phyloP scores from a whole-genome alignment of 2,797 vertebrate species.

The Avahi laniger region DNA sequence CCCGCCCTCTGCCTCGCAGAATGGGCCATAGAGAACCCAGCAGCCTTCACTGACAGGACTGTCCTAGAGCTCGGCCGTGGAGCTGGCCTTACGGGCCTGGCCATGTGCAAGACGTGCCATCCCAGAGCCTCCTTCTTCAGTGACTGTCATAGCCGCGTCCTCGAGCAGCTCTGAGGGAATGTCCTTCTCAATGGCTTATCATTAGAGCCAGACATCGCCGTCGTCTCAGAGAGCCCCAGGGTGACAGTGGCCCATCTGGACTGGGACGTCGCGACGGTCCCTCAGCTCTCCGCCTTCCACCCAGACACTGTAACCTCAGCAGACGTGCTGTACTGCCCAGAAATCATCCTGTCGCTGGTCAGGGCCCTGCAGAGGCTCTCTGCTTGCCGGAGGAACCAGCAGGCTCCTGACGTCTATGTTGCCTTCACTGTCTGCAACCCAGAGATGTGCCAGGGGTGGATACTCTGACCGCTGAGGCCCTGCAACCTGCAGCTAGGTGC shows the following conservation, averaged over 20 bases:
- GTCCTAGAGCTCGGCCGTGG: conserved; percentile 96
- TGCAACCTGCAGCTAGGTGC: background rate
- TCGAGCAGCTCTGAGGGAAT: conserved; percentile 89
- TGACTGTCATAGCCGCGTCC: conserved; percentile 90
- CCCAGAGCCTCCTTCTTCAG: conserved; percentile 90
- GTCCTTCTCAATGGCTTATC: conserved; percentile 86
- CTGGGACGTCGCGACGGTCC: conserved; percentile 85
- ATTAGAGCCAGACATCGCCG: accelerated
- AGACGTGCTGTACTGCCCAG: conserved; percentile 96
- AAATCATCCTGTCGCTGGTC: conserved; percentile 84
- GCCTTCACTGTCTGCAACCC: conserved; percentile 91
- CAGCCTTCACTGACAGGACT: conserved; percentile 87
- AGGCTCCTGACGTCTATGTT: conserved; percentile 85
- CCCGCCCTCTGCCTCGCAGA: conserved; percentile 91
- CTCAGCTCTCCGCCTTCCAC: conserved; percentile 80
- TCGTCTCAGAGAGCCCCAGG: accelerated
- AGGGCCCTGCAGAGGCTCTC: conserved; percentile 86
- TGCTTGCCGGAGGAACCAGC: background rate
- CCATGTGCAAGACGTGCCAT: conserved; percentile 88
- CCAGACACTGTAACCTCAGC: conserved; percentile 89
- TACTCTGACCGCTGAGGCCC: background rate
- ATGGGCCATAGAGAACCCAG: conserved; percentile 89
- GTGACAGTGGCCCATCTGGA: conserved; percentile 88
- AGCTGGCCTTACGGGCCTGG: conserved; percentile 89
- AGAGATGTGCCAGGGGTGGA: conserved; percentile 81